Conservation (phyloP, 2,113 vertebrate species). For the Pipa parva region DNA sequence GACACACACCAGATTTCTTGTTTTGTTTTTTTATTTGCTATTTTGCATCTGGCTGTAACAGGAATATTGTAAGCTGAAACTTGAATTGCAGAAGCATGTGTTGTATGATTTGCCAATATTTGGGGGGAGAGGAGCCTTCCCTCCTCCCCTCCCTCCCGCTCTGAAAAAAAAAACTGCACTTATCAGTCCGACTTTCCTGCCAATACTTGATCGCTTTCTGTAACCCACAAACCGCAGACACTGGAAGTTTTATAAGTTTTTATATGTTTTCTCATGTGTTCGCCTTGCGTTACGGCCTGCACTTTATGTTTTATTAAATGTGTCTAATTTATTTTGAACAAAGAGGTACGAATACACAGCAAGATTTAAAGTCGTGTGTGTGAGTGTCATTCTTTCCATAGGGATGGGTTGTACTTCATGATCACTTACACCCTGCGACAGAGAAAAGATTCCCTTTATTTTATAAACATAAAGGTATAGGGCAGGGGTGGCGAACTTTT, state of each 20-base stretch:
- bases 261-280: background rate
- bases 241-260: conserved; percentile 15
- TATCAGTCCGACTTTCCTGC: conserved; percentile 22
- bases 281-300: background rate
- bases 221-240: background rate
- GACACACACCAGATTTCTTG: too few relatives aligned
- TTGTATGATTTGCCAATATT: conserved; percentile 9
- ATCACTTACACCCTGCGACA: too few relatives aligned
- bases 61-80: background rate
- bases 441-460: background rate
- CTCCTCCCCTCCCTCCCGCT: background rate
- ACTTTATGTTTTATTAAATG: conserved; percentile 31
- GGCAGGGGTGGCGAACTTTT: too few relatives aligned
- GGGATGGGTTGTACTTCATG: background rate
- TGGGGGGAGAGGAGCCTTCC: background rate
- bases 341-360: conserved; percentile 10
- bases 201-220: conserved; percentile 36
- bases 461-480: too few relatives aligned
- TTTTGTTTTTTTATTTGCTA: background rate
- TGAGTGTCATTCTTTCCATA: too few relatives aligned
- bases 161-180: conserved; percentile 12
- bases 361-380: background rate
- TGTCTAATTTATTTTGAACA: conserved; percentile 35
- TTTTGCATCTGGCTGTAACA: background rate
- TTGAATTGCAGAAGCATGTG: background rate